A percentile compares a stretch with the other conserved stretches of the same genome.
Conservation (phyloP, 2,888 invertebrate genomes). For the Camponotus fellah region DNA sequence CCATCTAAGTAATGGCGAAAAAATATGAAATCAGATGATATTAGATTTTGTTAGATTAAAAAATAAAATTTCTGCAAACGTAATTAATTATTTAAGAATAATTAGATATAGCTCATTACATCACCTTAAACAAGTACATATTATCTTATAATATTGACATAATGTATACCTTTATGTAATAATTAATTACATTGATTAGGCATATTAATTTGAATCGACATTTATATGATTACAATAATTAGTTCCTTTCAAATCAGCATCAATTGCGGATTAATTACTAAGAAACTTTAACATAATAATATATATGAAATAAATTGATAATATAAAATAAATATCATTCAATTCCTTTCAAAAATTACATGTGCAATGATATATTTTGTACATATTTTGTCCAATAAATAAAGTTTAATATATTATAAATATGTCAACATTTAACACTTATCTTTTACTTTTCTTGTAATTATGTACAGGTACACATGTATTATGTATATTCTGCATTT, state of each 20-base stretch:
- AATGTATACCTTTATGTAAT: not conserved
- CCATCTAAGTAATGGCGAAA: not conserved
- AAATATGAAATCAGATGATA: not conserved
- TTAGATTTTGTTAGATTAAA: not conserved
- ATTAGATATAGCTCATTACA: not conserved
- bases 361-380: not conserved
- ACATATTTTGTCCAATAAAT: not conserved
- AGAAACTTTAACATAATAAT: not conserved
- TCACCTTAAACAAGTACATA: not conserved
- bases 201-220: not conserved
- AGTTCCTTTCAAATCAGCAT: not conserved
- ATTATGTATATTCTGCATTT: not conserved
- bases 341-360: not conserved
- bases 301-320: not conserved
- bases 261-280: not conserved
- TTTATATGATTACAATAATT: not conserved
- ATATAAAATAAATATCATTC: not conserved
- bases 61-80: not conserved
- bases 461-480: not conserved
- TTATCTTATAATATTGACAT: not conserved
- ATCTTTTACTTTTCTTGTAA: not conserved
- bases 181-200: not conserved
- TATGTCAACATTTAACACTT: not conserved
- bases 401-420: slow-evolving; percentile 4
- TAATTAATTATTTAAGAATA: slow-evolving; percentile 6